These are phyloP conservation scores for Acrocyrtus sp. DNA, from an alignment of 2,888 invertebrate genomes.

Conservation along the genomic window DNA sequence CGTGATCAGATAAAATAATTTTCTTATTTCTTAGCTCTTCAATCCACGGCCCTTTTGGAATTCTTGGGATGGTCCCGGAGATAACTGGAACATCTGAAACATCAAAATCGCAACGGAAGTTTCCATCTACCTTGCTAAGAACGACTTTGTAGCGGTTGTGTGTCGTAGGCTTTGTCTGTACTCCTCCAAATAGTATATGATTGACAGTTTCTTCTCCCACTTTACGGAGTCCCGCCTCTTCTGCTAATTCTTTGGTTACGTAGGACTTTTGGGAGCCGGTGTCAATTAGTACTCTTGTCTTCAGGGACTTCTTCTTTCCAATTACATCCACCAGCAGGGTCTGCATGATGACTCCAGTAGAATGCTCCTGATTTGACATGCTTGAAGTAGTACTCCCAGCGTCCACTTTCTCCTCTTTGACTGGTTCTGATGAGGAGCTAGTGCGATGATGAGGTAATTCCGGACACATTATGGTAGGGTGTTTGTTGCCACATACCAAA, in stretches of 20 bases:
- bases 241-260: slow-evolving; percentile 53
- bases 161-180: background rate
- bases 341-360: slow-evolving; percentile 34
- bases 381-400: background rate
- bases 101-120: background rate
- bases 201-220: slow-evolving; percentile 39
- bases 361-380: background rate
- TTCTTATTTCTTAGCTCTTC: background rate
- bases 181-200: slow-evolving; percentile 59
- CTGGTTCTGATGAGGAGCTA: background rate
- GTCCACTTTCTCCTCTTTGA: background rate
- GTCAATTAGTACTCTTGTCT: slow-evolving; percentile 59
- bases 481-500: slow-evolving; percentile 57
- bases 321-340: slow-evolving; percentile 58
- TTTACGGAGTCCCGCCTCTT: slow-evolving; percentile 52
- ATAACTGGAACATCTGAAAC: slow-evolving; percentile 1
- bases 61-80: background rate
- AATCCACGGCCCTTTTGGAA: slow-evolving; percentile 6
- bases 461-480: slow-evolving; percentile 60
- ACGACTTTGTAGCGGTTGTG: background rate
- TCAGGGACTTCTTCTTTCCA: slow-evolving; percentile 37
- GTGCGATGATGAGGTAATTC: background rate
- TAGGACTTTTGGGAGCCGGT: slow-evolving; percentile 62
- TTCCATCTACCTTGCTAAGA: background rate
- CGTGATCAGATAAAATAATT: background rate